These are phyloP conservation scores for Sinotaia quadrata DNA, from an alignment of 2,888 invertebrate genomes.

Conservation along the genomic window DNA sequence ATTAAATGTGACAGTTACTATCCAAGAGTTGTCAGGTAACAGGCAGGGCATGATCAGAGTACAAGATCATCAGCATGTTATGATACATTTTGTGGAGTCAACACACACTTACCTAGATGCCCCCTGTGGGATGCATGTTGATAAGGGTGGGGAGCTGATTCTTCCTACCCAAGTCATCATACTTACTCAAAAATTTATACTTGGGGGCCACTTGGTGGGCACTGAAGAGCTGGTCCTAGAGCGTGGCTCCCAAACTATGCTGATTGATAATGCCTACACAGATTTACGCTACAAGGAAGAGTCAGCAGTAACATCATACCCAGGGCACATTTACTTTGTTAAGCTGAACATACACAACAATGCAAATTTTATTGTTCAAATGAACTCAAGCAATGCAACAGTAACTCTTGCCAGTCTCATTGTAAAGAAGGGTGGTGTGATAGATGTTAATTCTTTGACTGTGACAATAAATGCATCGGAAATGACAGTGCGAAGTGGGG, in stretches of 20 bases:
- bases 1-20: constrained; percentile 44
- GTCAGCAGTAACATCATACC: neutral
- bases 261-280: constrained; percentile 46
- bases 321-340: constrained; percentile 38
- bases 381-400: constrained; percentile 38
- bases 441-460: constrained; percentile 33
- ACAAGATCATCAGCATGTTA: constrained; percentile 47
- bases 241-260: constrained; percentile 46
- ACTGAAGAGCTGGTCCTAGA: constrained; percentile 53
- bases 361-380: constrained; percentile 43
- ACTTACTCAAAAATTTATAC: constrained; percentile 47
- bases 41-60: constrained; percentile 54
- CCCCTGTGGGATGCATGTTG: constrained; percentile 59
- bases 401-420: constrained; percentile 37
- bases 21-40: constrained; percentile 60
- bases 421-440: constrained; percentile 48
- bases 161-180: constrained; percentile 48
- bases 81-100: constrained; percentile 52
- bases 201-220: constrained; percentile 52
- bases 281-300: constrained; percentile 22
- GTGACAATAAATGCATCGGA: constrained; percentile 35
- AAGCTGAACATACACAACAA: constrained; percentile 46
- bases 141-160: constrained; percentile 53
- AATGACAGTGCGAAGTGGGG: constrained; percentile 46
- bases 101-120: constrained; percentile 59